Conservation (phyloP, 35 echinoderm and acorn worm species). For the Amphiura filiformis region DNA sequence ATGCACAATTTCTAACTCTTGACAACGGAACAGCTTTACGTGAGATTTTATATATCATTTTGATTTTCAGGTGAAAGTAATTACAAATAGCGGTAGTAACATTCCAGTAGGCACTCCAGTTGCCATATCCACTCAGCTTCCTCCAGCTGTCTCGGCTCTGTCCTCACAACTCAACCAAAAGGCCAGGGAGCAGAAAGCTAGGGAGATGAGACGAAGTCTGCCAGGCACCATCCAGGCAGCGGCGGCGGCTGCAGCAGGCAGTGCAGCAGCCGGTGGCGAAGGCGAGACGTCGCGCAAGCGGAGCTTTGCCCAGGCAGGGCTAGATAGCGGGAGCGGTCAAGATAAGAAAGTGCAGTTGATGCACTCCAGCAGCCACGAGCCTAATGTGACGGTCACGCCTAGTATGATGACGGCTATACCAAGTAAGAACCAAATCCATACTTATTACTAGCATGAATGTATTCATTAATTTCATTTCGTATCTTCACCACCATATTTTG, state of each 20-base stretch:
- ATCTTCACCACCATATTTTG: no score
- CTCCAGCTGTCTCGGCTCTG: slow-evolving; percentile 62
- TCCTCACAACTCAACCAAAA: slow-evolving; percentile 48
- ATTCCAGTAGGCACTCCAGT: slow-evolving; percentile 47
- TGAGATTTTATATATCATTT: neutral
- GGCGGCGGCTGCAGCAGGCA: neutral
- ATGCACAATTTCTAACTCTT: no score
- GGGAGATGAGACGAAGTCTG: slow-evolving; percentile 10
- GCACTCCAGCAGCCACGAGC: slow-evolving; percentile 27
- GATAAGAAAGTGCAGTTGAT: neutral
- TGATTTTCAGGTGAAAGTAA: slow-evolving; percentile 48
- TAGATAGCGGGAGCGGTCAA: neutral
- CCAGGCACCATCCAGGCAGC: slow-evolving; percentile 3
- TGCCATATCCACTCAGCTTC: slow-evolving; percentile 62
- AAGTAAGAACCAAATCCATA: neutral
- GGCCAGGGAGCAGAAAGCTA: slow-evolving; percentile 1
- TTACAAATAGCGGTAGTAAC: slow-evolving; percentile 47
- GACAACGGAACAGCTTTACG: no score
- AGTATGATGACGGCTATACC: slow-evolving; percentile 36
- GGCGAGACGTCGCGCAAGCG: neutral
- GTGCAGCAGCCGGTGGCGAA: neutral
- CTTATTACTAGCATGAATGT: no score
- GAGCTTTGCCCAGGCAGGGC: slow-evolving; percentile 32
- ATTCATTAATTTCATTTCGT: no score
- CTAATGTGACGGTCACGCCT: slow-evolving; percentile 31